A percentile compares a stretch with the other conserved stretches of the same genome.
Evolutionary conservation across 2,113 vertebrate species (phyloP).

Genomic region (Numida meleagris): DNA sequence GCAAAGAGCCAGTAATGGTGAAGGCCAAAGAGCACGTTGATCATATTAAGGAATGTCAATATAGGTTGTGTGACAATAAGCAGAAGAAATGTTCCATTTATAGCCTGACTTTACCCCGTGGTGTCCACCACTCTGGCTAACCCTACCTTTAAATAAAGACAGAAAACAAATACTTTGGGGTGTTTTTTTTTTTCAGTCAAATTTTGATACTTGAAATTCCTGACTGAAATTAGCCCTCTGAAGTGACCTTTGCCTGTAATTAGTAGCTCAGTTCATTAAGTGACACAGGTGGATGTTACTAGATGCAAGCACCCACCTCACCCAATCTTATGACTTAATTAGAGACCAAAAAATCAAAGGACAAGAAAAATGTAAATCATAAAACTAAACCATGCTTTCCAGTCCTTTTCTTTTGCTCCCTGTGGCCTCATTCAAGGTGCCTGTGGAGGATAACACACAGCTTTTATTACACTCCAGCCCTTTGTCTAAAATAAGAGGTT

Average conservation of each 20-base stretch:
- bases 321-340: conserved; percentile 56
- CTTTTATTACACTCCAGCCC: conserved; percentile 45
- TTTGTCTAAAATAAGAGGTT: conserved; percentile 51
- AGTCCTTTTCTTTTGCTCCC: conserved; percentile 15
- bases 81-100: background rate
- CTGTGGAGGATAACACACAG: background rate
- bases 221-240: conserved; percentile 23
- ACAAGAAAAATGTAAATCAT: conserved; percentile 65
- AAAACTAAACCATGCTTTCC: conserved; percentile 33
- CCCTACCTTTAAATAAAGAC: background rate
- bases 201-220: conserved; percentile 58
- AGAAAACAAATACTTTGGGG: background rate
- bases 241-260: conserved; percentile 60
- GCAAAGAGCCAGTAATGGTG: background rate
- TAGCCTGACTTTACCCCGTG: background rate
- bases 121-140: background rate
- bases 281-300: conserved; percentile 34
- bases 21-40: background rate
- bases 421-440: conserved; percentile 38
- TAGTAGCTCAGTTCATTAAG: conserved; percentile 53
- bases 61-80: background rate
- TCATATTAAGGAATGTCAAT: background rate
- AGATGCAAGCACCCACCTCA: conserved; percentile 27
- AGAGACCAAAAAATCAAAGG: conserved; percentile 58
- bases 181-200: background rate